These are phyloP conservation scores for Numida meleagris DNA, from an alignment of 2,113 vertebrate species.

Conservation along the genomic window DNA sequence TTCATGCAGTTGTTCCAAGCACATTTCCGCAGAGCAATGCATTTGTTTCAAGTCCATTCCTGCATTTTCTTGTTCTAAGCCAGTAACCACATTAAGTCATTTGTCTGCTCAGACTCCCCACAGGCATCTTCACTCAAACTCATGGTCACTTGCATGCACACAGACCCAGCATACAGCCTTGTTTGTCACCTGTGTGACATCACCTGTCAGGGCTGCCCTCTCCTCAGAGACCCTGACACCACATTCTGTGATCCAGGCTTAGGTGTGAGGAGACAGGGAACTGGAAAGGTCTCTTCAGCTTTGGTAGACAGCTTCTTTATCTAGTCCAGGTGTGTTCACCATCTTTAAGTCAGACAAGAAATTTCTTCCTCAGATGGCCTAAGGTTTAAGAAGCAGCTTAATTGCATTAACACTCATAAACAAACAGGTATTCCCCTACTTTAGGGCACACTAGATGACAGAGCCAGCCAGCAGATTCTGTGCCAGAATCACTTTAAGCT, in stretches of 20 bases:
- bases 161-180: neutral
- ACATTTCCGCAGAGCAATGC: neutral
- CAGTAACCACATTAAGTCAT: neutral
- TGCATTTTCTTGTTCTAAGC: neutral
- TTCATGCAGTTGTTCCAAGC: neutral
- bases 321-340: neutral
- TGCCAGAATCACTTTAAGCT: neutral
- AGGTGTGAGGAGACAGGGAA: neutral
- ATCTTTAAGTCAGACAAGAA: neutral
- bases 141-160: neutral
- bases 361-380: neutral
- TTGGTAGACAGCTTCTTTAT: neutral
- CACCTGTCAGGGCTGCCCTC: neutral
- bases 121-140: neutral
- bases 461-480: neutral
- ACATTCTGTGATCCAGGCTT: neutral
- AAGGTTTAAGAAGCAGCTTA: neutral
- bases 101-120: neutral
- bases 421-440: neutral
- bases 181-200: accelerated
- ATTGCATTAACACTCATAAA: neutral
- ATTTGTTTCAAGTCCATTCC: accelerated
- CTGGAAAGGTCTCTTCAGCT: neutral
- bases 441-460: neutral
- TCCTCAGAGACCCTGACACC: neutral